These are phyloP conservation scores for Atrina japonica DNA, from an alignment of 2,888 invertebrate genomes.

Conservation along the genomic window DNA sequence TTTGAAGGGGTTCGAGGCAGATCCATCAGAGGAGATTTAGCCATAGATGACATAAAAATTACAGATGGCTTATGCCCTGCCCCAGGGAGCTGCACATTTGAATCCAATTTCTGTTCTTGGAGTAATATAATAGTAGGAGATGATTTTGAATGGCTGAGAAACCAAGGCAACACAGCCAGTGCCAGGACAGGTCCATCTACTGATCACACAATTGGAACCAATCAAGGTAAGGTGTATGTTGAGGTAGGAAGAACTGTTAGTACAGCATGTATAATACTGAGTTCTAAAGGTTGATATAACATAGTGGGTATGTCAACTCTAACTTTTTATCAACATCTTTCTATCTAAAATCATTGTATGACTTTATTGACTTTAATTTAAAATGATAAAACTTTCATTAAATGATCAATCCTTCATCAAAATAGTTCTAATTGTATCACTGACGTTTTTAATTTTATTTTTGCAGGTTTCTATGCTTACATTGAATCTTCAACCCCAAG, in stretches of 20 bases:
- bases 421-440: too few relatives aligned
- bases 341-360: too few relatives aligned
- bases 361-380: too few relatives aligned
- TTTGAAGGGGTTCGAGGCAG: constrained; percentile 72
- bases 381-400: too few relatives aligned
- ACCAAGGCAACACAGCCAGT: constrained; percentile 55
- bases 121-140: constrained; percentile 55
- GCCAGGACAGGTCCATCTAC: constrained; percentile 64
- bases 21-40: constrained; percentile 67
- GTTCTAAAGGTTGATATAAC: too few relatives aligned
- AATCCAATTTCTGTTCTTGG: constrained; percentile 67
- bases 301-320: too few relatives aligned
- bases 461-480: constrained; percentile 82
- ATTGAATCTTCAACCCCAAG: constrained; percentile 84
- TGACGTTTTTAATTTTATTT: too few relatives aligned
- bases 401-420: too few relatives aligned
- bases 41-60: constrained; percentile 74
- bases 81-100: constrained; percentile 73
- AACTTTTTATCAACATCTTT: too few relatives aligned
- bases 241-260: background rate
- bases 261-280: too few relatives aligned
- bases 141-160: constrained; percentile 72
- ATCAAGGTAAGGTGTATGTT: constrained; percentile 44
- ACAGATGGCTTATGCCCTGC: constrained; percentile 59
- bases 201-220: constrained; percentile 67